Percentiles rank a stretch among this genome's conserved stretches.
These are phyloP conservation scores for Caenorhabditis doughertyi DNA, from an alignment of 2,888 invertebrate genomes.

Conservation along the genomic window DNA sequence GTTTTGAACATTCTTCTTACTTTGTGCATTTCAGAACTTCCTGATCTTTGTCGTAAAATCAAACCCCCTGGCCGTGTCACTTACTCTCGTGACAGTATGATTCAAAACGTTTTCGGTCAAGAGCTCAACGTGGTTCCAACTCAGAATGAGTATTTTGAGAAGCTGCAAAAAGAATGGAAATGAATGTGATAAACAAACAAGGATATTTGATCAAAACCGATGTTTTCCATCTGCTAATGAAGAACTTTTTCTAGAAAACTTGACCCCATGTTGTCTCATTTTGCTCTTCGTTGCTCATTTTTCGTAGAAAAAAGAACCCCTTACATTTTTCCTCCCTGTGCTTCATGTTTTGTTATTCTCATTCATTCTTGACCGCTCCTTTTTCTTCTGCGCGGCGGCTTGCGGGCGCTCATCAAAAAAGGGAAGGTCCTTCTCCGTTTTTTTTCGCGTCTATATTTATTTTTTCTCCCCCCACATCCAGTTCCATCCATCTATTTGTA, in stretches of 20 bases:
- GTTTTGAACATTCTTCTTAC: background rate
- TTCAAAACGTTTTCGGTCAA: conserved; percentile 49
- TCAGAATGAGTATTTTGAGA: conserved; percentile 48
- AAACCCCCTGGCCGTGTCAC: background rate
- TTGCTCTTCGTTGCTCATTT: conserved; percentile 7
- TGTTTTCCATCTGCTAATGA: conserved; percentile 10
- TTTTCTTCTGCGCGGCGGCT: background rate
- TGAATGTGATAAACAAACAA: background rate
- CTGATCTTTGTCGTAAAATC: background rate
- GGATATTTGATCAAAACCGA: background rate
- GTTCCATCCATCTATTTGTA: conserved; percentile 35
- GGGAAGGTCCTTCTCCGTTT: background rate
- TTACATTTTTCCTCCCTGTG: conserved; percentile 5
- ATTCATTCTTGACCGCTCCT: conserved; percentile 41
- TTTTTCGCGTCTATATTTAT: conserved; percentile 38
- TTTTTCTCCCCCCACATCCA: conserved; percentile 29
- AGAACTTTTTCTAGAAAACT: conserved; percentile 1
- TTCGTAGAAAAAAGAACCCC: conserved; percentile 4
- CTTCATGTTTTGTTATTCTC: too few relatives aligned
- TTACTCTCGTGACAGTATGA: conserved; percentile 32
- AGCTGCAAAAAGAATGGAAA: conserved; percentile 42
- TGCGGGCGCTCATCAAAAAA: conserved; percentile 30
- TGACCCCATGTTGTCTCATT: conserved; percentile 18
- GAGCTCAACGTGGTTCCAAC: conserved; percentile 42
- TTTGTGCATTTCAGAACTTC: conserved; percentile 35